Percentiles rank a stretch among this genome's conserved stretches.
Conservation (phyloP, 2,797 vertebrate species). For the Cygnus olor region DNA sequence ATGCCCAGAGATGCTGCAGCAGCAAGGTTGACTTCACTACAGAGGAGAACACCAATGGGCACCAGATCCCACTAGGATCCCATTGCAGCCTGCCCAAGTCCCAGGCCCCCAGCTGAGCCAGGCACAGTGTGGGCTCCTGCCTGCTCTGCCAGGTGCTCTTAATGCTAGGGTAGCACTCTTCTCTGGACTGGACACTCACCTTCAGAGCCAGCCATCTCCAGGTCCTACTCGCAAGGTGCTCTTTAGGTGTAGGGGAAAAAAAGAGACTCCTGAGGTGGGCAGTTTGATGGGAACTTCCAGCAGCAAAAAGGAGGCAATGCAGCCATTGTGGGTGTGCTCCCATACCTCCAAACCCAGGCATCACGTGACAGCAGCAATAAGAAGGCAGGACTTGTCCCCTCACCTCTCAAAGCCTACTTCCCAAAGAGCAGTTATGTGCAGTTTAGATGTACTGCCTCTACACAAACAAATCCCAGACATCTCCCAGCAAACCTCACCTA, state of each 20-base stretch:
- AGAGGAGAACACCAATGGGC: not conserved
- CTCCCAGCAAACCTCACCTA: accelerated
- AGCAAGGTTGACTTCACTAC: not conserved
- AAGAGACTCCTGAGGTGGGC: not conserved
- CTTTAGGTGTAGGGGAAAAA: not conserved
- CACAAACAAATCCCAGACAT: accelerated
- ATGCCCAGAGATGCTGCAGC: not conserved
- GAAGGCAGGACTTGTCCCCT: accelerated
- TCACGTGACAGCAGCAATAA: not conserved
- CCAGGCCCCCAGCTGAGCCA: accelerated
- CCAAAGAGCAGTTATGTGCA: accelerated
- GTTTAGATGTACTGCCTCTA: accelerated
- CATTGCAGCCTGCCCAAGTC: not conserved
- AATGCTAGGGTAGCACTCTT: accelerated
- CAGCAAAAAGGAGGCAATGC: not conserved
- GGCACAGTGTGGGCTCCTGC: not conserved
- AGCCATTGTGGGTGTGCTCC: not conserved
- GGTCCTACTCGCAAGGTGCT: not conserved
- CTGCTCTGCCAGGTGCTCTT: not conserved
- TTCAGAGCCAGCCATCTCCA: not conserved
- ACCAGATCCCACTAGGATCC: not conserved
- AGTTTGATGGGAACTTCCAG: not conserved
- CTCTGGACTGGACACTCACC: not conserved
- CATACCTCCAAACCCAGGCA: not conserved
- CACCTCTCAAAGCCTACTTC: not conserved